Percentiles rank a stretch among this genome's conserved stretches.
Evolutionary conservation across 1,140 invertebrate genomes (phyloP).

Genomic region (Polyergus mexicanus): DNA sequence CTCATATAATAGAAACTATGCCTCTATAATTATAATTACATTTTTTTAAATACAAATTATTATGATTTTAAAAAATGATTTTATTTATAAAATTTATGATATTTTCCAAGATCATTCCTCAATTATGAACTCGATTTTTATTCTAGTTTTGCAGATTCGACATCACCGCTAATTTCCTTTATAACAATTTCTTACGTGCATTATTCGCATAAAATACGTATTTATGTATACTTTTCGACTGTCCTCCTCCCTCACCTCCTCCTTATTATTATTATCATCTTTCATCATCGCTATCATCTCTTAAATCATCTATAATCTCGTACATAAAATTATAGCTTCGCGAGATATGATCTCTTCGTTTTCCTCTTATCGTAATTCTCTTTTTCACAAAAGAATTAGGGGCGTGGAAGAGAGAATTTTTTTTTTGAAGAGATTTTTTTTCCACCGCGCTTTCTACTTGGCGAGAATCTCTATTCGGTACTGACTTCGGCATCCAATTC

Average conservation of each 20-base stretch:
- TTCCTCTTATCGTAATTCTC: slow-evolving; percentile 8
- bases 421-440: not conserved
- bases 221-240: slow-evolving; percentile 30
- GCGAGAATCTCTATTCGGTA: slow-evolving; percentile 42
- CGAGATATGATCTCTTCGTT: slow-evolving; percentile 24
- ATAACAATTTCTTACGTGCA: slow-evolving; percentile 2
- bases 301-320: slow-evolving; percentile 39
- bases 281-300: not conserved
- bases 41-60: slow-evolving; percentile 11
- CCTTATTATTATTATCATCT: slow-evolving; percentile 6
- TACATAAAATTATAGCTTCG: slow-evolving; percentile 4
- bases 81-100: not conserved
- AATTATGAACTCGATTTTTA: slow-evolving; percentile 5
- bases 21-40: not conserved
- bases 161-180: slow-evolving; percentile 25
- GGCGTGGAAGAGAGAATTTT: slow-evolving; percentile 47
- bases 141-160: slow-evolving; percentile 14
- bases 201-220: slow-evolving; percentile 37
- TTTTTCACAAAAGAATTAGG: not conserved
- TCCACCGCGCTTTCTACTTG: slow-evolving; percentile 29
- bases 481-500: slow-evolving; percentile 52
- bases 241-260: slow-evolving; percentile 56
- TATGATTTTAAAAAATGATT: too few relatives aligned
- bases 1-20: not conserved
- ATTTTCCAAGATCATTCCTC: slow-evolving; percentile 36